phyloP scores from a whole-genome alignment of 2,113 vertebrate species.

The Ginglymostoma cirratum region DNA sequence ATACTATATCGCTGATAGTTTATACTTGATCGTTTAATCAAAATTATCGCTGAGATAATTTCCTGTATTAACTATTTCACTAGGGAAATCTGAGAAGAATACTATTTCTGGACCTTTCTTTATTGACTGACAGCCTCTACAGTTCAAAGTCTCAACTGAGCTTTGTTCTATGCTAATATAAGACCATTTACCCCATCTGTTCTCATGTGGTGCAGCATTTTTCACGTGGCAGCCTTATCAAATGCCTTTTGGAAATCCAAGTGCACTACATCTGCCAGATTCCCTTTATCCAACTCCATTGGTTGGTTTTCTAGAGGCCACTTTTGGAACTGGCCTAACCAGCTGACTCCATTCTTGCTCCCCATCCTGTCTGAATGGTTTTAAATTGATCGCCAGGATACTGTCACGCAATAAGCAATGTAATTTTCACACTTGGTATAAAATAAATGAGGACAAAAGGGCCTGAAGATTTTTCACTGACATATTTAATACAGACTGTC shows the following conservation, averaged over 20 bases:
- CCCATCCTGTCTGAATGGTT: background rate
- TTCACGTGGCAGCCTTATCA: no score
- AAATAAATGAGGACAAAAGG: background rate
- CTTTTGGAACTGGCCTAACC: background rate
- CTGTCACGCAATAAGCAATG: background rate
- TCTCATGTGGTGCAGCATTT: no score
- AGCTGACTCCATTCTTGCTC: background rate
- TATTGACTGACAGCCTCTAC: background rate
- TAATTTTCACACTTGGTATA: background rate
- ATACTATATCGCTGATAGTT: background rate
- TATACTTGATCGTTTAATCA: background rate
- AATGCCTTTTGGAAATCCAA: no score
- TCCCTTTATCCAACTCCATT: background rate
- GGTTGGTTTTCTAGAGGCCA: background rate
- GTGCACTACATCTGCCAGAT: no score
- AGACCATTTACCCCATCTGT: no score
- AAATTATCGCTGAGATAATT: background rate
- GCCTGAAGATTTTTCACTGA: background rate
- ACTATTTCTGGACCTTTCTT: background rate
- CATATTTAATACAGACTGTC: no score
- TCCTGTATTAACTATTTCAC: background rate
- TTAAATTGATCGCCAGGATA: background rate
- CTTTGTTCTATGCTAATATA: background rate
- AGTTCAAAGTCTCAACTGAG: background rate
- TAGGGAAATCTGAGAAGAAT: background rate